Evolutionary conservation across 2,888 invertebrate genomes (phyloP), one percentile per base, ranked within the genome.

Genomic region (Antheraea assamensis): DNA sequence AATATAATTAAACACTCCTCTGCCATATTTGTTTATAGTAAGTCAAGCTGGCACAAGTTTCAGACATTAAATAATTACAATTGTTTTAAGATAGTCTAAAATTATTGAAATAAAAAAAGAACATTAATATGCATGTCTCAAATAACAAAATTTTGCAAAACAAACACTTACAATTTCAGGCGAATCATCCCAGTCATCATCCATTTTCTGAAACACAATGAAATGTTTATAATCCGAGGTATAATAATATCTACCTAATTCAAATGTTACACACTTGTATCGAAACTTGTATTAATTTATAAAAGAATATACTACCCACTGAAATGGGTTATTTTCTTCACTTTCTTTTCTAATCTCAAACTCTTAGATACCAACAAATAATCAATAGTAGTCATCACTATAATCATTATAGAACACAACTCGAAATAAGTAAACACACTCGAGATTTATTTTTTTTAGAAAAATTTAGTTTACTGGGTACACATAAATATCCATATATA

Each of bases 171-270:
- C 90, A 78, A 89, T 83, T 77, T 87, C 87, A 75, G 87, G 80
- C 76, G 85, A 78, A 84, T 95, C 95, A 90, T 95, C 95, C 95
- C 95, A 95, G 75, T 95, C 95, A 77, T 95, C 95, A 84, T 94
- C 95, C 95, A 95, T 95, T 83, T 80, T 87, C 90, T 92, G 85
- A 24, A 83, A 80, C 68, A 71, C 10, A 64, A 52, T 24, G 19
- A 73, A 52, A 21, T 52, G 5, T 52, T 52, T 19, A 58, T 24
- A 58, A 58, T 58, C n/a, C 24, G 10, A 2, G 4, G 55, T 55
- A 55, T 10, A 55, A 17, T 15, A 49, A 21, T 52, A 19, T 5
- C 19, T 52, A 55, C 5, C 4, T 2, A 55, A 55, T 55, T n/a
- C 8, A 55, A 55, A 5, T 55, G 7, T n/a, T n/a, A 55, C 55